Conservation (phyloP, 2,113 vertebrate species). For the Turnix velox region DNA sequence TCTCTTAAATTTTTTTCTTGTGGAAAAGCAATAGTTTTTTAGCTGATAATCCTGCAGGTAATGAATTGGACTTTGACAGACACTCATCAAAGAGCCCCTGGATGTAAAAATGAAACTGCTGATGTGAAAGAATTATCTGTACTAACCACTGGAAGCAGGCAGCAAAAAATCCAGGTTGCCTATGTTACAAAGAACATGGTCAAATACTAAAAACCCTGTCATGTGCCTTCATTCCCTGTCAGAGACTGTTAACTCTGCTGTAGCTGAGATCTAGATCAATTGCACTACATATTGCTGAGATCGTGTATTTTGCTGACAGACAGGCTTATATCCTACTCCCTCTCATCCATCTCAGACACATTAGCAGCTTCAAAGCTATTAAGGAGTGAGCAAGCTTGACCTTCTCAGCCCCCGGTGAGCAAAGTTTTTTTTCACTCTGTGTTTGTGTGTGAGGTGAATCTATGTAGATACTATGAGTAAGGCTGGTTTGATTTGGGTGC, state of each 20-base stretch:
- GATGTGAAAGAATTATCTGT: background rate
- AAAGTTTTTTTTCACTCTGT: background rate
- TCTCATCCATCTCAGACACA: background rate
- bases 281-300: background rate
- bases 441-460: background rate
- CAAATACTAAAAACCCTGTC: background rate
- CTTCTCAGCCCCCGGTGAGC: background rate
- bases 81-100: background rate
- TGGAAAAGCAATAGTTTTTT: background rate
- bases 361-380: background rate
- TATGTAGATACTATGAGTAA: background rate
- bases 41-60: background rate
- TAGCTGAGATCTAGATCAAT: background rate
- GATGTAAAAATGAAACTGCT: background rate
- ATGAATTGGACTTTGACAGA: background rate
- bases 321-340: background rate
- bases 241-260: background rate
- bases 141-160: background rate
- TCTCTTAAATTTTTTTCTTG: background rate
- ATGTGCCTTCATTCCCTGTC: background rate
- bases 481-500: background rate
- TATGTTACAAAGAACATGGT: background rate
- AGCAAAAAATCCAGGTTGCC: background rate
- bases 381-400: background rate
- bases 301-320: background rate